Evolutionary conservation across 1,140 invertebrate species (phyloP).

Genomic region (Drosophila arawakana): DNA sequence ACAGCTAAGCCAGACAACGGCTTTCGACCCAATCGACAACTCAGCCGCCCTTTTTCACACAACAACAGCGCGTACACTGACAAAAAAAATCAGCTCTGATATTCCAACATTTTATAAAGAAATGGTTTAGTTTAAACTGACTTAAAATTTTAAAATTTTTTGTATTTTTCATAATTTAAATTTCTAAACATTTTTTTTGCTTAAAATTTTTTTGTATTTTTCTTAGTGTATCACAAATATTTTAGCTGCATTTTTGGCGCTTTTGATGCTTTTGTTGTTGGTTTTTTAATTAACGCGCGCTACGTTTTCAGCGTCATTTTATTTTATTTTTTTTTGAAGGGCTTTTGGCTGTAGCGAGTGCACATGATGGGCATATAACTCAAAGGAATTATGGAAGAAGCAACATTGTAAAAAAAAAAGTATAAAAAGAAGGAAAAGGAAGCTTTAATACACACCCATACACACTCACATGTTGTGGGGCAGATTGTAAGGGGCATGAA

Average conservation of each 20-base stretch:
- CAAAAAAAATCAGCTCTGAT: neutral
- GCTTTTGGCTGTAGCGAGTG: slow-evolving; percentile 47
- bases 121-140: too few species aligned
- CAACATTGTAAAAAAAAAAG: slow-evolving; percentile 11
- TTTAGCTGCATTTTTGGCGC: slow-evolving; percentile 81
- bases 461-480: neutral
- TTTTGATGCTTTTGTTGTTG: slow-evolving; percentile 74
- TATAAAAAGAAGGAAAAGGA: slow-evolving; percentile 20
- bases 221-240: slow-evolving; percentile 34
- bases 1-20: slow-evolving; percentile 50
- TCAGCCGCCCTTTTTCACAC: slow-evolving; percentile 49
- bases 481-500: neutral
- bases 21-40: slow-evolving; percentile 28
- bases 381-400: slow-evolving; percentile 71
- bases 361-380: slow-evolving; percentile 78
- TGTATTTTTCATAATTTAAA: too few species aligned
- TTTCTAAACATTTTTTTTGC: too few species aligned
- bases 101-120: too few species aligned
- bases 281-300: slow-evolving; percentile 78
- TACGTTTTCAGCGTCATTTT: slow-evolving; percentile 61
- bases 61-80: slow-evolving; percentile 1
- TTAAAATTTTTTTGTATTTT: too few species aligned
- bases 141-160: too few species aligned
- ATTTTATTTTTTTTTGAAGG: slow-evolving; percentile 27
- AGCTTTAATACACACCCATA: slow-evolving; percentile 27